A percentile compares a stretch with the other conserved stretches of the same genome.
These are phyloP conservation scores for Micromussa lordhowensis DNA, from an alignment of 92 coral and sea anemone species.

Conservation along the genomic window DNA sequence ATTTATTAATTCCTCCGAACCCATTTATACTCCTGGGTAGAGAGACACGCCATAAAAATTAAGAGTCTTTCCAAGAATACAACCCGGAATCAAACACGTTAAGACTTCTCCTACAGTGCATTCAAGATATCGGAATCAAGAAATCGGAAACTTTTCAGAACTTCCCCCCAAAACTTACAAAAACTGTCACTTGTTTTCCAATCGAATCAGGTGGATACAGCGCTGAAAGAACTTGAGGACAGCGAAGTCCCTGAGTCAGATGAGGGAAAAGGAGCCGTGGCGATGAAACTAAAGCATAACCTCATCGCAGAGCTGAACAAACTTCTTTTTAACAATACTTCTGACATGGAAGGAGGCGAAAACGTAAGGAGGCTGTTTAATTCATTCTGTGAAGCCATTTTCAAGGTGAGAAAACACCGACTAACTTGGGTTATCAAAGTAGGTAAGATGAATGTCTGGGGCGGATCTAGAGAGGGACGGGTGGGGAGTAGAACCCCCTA, in stretches of 20 bases:
- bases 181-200: background rate
- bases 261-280: conserved; percentile 66
- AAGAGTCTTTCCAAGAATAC: no score
- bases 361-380: conserved; percentile 64
- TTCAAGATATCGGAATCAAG: background rate
- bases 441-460: no score
- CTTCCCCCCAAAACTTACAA: background rate
- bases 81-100: no score
- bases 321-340: conserved; percentile 75
- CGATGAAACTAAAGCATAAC: conserved; percentile 60
- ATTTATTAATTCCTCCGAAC: no score
- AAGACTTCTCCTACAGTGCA: no score
- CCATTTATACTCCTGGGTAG: no score
- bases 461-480: no score
- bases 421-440: no score
- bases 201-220: conserved; percentile 57
- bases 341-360: conserved; percentile 69
- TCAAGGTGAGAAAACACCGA: conserved; percentile 31
- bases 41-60: no score
- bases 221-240: conserved; percentile 51
- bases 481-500: no score
- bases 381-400: conserved; percentile 46
- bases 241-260: conserved; percentile 66
- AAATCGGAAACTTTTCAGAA: background rate
- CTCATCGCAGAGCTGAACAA: conserved; percentile 56